Percentiles rank a stretch among this genome's conserved stretches.
Evolutionary conservation across 2,113 vertebrate species (phyloP).

Genomic region (Lycocorax pyrrhopterus): DNA sequence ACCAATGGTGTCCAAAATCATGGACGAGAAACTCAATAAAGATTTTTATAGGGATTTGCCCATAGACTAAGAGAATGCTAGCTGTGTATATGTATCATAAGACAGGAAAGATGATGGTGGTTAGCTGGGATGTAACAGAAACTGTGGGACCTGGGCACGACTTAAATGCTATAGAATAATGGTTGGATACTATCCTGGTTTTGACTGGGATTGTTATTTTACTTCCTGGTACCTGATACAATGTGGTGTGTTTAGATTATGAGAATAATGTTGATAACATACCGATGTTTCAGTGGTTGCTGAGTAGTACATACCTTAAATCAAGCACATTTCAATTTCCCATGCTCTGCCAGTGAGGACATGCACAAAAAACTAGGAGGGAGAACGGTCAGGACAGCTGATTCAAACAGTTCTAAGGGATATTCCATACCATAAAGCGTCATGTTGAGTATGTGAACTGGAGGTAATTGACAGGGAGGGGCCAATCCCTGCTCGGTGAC

Average conservation of each 20-base stretch:
- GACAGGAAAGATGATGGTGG: neutral
- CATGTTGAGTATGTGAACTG: neutral
- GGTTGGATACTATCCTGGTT: neutral
- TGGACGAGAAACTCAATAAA: neutral
- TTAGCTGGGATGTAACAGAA: neutral
- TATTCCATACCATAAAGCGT: neutral
- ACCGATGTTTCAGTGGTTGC: neutral
- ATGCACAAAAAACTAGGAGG: neutral
- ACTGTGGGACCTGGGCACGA: neutral
- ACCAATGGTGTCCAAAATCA: neutral
- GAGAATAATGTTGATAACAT: neutral
- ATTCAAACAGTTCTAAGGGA: fast-evolving
- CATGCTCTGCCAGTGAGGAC: neutral
- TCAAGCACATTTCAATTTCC: neutral
- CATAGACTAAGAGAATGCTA: neutral
- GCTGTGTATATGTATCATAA: neutral
- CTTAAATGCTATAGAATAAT: neutral
- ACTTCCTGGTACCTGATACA: neutral
- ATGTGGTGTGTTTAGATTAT: neutral
- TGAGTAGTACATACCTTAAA: neutral
- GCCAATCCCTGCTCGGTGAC: fast-evolving
- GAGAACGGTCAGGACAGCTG: fast-evolving
- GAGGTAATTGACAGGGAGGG: neutral
- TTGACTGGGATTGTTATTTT: neutral
- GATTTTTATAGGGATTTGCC: neutral